A percentile compares a stretch with the other conserved stretches of the same genome.
phyloP scores from a whole-genome alignment of 1,140 invertebrate genomes.

The Harlomillsia oculata region DNA sequence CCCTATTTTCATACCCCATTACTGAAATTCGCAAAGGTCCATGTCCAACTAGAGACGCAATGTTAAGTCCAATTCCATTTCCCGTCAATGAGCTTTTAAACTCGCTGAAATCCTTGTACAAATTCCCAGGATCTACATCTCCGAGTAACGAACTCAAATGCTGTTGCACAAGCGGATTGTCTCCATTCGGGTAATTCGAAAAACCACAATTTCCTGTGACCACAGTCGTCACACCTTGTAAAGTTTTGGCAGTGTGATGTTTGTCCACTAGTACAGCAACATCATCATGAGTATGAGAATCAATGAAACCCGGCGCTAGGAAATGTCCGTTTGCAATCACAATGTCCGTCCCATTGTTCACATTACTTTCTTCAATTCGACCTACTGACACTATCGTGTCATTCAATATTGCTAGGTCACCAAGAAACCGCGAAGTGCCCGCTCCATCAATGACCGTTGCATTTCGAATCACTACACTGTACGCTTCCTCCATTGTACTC shows the following conservation, averaged over 20 bases:
- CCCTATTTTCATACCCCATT: slow-evolving; percentile 26
- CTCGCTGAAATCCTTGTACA: slow-evolving; percentile 12
- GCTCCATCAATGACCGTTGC: slow-evolving; percentile 23
- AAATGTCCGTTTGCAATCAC: slow-evolving; percentile 13
- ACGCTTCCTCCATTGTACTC: slow-evolving; percentile 37
- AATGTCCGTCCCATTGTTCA: background rate
- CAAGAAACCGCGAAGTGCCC: slow-evolving; percentile 48
- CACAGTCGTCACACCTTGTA: slow-evolving; percentile 31
- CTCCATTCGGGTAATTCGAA: slow-evolving; percentile 21
- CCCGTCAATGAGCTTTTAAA: background rate
- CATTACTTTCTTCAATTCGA: background rate
- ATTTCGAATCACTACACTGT: slow-evolving; percentile 36
- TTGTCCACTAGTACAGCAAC: slow-evolving; percentile 15
- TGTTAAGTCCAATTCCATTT: slow-evolving; percentile 17
- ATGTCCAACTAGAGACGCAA: slow-evolving; percentile 21
- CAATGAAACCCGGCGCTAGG: slow-evolving; percentile 30
- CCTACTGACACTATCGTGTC: background rate
- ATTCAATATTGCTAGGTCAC: slow-evolving; percentile 41
- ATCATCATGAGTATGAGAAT: slow-evolving; percentile 33
- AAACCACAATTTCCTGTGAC: slow-evolving; percentile 29
- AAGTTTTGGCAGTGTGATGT: slow-evolving; percentile 5
- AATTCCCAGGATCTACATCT: background rate
- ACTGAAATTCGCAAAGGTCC: slow-evolving; percentile 27
- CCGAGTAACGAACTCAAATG: slow-evolving; percentile 24
- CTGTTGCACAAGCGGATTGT: background rate